Evolutionary conservation across 2,888 invertebrate species (phyloP).

Genomic region (Pyrochroa serraticornis): DNA sequence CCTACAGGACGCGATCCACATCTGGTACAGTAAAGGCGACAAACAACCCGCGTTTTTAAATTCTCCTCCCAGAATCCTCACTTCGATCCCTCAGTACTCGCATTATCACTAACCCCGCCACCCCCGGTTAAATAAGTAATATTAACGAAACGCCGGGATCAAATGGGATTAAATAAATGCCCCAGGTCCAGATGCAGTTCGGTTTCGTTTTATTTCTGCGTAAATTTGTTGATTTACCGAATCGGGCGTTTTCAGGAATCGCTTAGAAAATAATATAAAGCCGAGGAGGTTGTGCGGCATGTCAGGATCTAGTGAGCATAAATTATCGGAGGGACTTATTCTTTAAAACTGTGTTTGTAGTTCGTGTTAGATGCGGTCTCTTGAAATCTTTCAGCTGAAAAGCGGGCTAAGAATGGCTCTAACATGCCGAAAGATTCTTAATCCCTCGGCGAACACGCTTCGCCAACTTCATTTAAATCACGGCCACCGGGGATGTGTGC

Average conservation of each 20-base stretch:
- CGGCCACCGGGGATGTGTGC: slow-evolving; percentile 28
- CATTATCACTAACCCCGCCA: too few species aligned
- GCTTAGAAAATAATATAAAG: slow-evolving; percentile 1
- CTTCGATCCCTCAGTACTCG: too few species aligned
- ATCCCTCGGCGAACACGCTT: slow-evolving; percentile 35
- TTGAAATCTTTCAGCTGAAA: slow-evolving; percentile 29
- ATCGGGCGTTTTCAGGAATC: not conserved
- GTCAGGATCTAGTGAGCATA: slow-evolving; percentile 4
- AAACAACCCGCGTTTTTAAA: slow-evolving; percentile 1
- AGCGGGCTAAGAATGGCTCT: slow-evolving; percentile 32
- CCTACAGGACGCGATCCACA: slow-evolving; percentile 31
- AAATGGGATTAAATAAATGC: too few species aligned
- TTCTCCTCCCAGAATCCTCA: too few species aligned
- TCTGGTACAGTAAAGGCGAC: slow-evolving; percentile 12
- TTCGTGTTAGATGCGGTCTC: slow-evolving; percentile 40
- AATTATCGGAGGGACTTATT: slow-evolving; percentile 14
- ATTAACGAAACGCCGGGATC: too few species aligned
- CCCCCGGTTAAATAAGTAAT: too few species aligned
- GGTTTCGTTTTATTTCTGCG: too few species aligned
- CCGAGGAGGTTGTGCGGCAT: slow-evolving; percentile 9
- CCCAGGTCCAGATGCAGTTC: too few species aligned
- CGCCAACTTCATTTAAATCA: slow-evolving; percentile 39
- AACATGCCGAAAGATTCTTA: slow-evolving; percentile 37
- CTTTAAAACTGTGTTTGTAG: slow-evolving; percentile 33
- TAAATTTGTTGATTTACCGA: too few species aligned